Evolutionary conservation across 2,113 vertebrate genomes (phyloP).

Genomic region (Ifrita kowaldi): DNA sequence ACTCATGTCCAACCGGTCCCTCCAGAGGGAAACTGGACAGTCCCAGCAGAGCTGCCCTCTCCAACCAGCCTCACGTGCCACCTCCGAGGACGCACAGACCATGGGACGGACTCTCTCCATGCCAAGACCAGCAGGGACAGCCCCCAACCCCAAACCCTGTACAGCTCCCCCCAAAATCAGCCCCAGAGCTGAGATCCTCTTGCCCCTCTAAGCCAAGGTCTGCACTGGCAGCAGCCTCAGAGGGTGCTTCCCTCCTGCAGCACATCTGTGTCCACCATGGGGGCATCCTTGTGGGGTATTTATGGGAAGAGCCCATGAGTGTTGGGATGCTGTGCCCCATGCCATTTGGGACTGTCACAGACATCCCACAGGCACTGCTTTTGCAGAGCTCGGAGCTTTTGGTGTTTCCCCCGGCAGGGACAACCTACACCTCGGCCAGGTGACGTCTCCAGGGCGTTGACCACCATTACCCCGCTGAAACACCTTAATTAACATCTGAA

Average conservation of each 20-base stretch:
- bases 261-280: not conserved
- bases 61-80: not conserved
- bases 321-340: not conserved
- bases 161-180: not conserved
- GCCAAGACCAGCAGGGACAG: not conserved
- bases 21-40: not conserved
- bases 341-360: not conserved
- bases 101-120: not conserved
- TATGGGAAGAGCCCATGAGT: rapidly evolving
- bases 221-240: not conserved
- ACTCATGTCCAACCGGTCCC: rapidly evolving
- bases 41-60: not conserved
- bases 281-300: not conserved
- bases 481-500: conserved; percentile 50
- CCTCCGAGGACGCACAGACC: not conserved
- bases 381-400: not conserved
- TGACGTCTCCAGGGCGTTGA: not conserved
- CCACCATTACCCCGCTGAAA: conserved; percentile 17
- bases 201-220: not conserved
- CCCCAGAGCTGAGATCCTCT: not conserved
- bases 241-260: not conserved
- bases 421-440: not conserved
- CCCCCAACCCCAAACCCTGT: rapidly evolving
- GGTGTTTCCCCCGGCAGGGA: not conserved
- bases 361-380: not conserved